Base-by-base conservation (phyloP, 2,888 invertebrate genomes). In the Seira sanloemensis region DNA sequence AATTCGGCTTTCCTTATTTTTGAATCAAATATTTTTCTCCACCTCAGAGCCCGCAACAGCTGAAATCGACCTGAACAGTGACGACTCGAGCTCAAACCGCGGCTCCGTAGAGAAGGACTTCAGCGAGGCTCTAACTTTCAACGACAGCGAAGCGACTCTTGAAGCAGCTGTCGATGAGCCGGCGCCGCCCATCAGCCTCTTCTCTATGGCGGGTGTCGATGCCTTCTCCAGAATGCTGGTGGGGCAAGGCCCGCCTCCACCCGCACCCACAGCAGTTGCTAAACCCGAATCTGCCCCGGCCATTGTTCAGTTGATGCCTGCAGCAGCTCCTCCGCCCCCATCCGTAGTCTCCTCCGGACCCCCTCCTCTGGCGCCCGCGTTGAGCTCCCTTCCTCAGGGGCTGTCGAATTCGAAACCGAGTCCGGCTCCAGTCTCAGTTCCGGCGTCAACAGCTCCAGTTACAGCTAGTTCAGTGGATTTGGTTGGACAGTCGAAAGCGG, bases 31-130 rank as follows among this genome's bases (percentile, higher is more conserved):
- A n/a, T n/a, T n/a, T n/a, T n/a, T n/a, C n/a, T n/a, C n/a, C n/a
- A n/a, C n/a, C n/a, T 16, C 26, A 72, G 83, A 75, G n/a, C 58
- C 79, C 12, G 84, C 84, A 0, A 77, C 67, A 0, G 58, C 80
- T 2, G 84, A 84, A 19, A 84, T 84, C 50, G 84, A 84, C 37
- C 24, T 84, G 24, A 84, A 80, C 27, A 84, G 84, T 72, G 84
- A 84, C 21, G 84, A 84, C 24, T 73, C 77, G 1, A 24, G 54
- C 0, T 73, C 83, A 46, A 73, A 77, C 50, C 67, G 81, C 9
- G 75, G 25, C 1, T 81, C 82, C 0, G 25, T 82, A 1, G 77
- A 77, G 24, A 82, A 72, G 18, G 77, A 82, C 1, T 37, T 76
- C 16, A 2, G 46, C 4, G 76, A 54, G 4, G 71, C 24, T n/a